Base-by-base conservation (phyloP, 2,113 vertebrate species). In the Nothoprocta perdicaria region DNA sequence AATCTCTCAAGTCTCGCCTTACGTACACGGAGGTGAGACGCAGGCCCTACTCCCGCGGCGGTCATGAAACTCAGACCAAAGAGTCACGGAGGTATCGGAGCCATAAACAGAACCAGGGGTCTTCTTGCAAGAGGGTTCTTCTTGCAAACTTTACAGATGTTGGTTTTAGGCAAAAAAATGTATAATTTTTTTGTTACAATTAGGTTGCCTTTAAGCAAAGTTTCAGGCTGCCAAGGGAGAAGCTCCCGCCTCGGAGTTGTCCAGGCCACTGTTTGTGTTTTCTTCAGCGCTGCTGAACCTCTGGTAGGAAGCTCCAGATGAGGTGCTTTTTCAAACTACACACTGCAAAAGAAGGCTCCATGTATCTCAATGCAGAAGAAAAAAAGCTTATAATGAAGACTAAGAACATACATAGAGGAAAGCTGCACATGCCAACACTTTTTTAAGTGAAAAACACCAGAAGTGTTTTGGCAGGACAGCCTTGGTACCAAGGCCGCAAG, bases 1-100 rank as follows among this genome's bases (percentile, higher is more conserved):
- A 92, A 94, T 94, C 91, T 91, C 76, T 63, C 80, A 63, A 85
- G 68, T 53, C 82, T 87, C 40, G 52, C 87, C 72, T 65, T 63
- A 92, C 1, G 1, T 78, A 91, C 52, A 24, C 19, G 74, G 48
- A 83, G 83, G 40, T 58, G 91, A 85, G 40, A 87, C 21, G 91
- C 92, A 92, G 84, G 55, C 52, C 65, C 62, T 19, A 83, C 87
- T 88, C 84, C 89, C 22, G 3, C 60, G 57, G 79, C 19, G 4
- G 89, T 80, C 61, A 75, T 83, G 79, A 89, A 92, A 85, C 6
- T 43, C 65, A 93, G 82, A 93, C 61, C 83, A 83, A 94, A 89
- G 73, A 74, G 58, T 29, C 6, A 10, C 2, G 3, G 80, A 85
- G 55, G 16, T 48, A 8, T 48, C 72, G 60, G 35, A 80, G 29